Base-by-base conservation (phyloP, 53 echinoderm and acorn worm species). In the Temnopleurus reevesii region DNA sequence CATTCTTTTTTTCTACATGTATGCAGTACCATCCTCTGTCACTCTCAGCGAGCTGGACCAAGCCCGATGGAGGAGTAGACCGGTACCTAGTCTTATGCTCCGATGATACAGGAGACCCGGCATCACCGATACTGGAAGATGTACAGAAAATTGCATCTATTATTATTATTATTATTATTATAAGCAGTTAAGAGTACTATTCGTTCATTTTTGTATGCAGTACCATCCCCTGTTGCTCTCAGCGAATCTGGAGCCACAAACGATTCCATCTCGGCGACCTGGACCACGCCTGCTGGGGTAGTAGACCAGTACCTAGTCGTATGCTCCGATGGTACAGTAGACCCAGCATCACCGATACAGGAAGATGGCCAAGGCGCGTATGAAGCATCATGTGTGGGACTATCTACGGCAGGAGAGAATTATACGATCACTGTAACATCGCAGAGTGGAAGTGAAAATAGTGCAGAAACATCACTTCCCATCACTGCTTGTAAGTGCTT, bases 361-460 rank as follows among this genome's bases (percentile, higher is more conserved):
- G 82, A 90, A 5, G 24, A 81, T 66, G 2, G 56, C 45, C 23
- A 45, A 46, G 17, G 2, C 4, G 13, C 8, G 17, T 82, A 93
- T 18, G 6, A 25, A 1, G 90, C 89, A 25, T 65, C 90, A 10
- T 93, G 93, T 58, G 49, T 76, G 34, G 57, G 47, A 56, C 83
- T 93, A 19, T 36, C 90, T 8, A 55, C 41, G 5, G 90, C 93
- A 5, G 93, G 93, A 33, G 71, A 61, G 19, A 66, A 59, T 7
- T 93, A 93, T 76, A 81, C 53, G 18, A 93, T 93, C 90, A 90
- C 89, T 4, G 89, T 93, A 24, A 90, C 59, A 46, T 90, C 88
- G 17, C 47, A 49, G 51, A 79, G 79, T 49, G 79, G 79, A 26
- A 49, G 23, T 49, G 79, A 79, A 79, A 27, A 15, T 17, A 79